Evolutionary conservation across 2,113 vertebrate genomes (phyloP).

Genomic region (Empidonax alnorum): DNA sequence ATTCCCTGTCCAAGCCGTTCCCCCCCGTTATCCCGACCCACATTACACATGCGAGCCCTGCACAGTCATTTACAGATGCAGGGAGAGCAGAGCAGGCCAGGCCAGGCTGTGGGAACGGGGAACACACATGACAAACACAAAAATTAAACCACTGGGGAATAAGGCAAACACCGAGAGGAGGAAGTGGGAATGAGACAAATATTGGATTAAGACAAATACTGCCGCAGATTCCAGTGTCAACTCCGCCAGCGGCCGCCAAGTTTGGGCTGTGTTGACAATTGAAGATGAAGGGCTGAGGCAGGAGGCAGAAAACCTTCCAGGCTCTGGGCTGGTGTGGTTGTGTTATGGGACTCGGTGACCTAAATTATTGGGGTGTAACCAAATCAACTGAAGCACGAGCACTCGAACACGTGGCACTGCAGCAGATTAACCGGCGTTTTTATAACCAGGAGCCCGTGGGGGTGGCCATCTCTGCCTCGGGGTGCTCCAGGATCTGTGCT

Average conservation of each 20-base stretch:
- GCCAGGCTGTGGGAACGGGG: slow-evolving; percentile 55
- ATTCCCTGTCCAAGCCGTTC: not conserved
- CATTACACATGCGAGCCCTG: slow-evolving; percentile 43
- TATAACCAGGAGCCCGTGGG: not conserved
- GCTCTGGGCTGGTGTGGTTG: not conserved
- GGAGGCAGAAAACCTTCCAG: slow-evolving; percentile 26
- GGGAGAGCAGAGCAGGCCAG: slow-evolving; percentile 47
- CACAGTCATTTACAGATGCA: slow-evolving; percentile 52
- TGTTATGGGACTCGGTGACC: not conserved
- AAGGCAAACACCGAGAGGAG: slow-evolving; percentile 75
- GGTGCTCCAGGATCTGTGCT: not conserved
- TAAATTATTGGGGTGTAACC: slow-evolving; percentile 6
- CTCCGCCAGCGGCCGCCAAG: slow-evolving; percentile 58
- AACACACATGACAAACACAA: slow-evolving; percentile 69
- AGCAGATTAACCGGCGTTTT: not conserved
- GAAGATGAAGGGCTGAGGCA: slow-evolving; percentile 63
- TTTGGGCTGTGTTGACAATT: slow-evolving; percentile 67
- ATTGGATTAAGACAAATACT: slow-evolving; percentile 79
- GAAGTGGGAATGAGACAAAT: slow-evolving; percentile 80
- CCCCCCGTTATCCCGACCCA: not conserved
- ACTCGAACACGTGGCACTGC: not conserved
- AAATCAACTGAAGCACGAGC: not conserved
- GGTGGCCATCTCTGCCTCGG: not conserved
- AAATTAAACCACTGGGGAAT: slow-evolving; percentile 72
- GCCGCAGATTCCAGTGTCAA: slow-evolving; percentile 71